A percentile compares a stretch with the other conserved stretches of the same genome.
These are phyloP conservation scores for Tiliqua scincoides DNA, from an alignment of 2,113 vertebrate species.

Conservation along the genomic window DNA sequence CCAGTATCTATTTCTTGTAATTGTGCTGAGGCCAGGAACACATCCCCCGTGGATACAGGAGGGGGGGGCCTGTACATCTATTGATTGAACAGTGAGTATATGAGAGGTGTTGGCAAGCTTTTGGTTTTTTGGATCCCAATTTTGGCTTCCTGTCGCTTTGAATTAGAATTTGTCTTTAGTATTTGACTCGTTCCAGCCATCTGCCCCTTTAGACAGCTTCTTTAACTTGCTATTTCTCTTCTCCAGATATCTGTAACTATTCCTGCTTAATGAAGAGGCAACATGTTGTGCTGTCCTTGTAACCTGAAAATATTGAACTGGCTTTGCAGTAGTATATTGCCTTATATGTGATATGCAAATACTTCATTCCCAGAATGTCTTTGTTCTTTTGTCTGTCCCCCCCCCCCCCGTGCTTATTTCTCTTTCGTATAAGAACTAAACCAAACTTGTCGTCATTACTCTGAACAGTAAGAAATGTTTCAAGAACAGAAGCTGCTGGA, in stretches of 20 bases:
- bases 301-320: neutral
- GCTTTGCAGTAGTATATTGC: fast-evolving
- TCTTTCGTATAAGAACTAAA: conserved; percentile 20
- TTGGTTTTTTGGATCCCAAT: neutral
- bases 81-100: conserved; percentile 39
- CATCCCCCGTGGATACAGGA: no score
- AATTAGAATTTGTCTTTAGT: neutral
- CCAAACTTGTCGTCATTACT: conserved; percentile 11
- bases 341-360: fast-evolving
- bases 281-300: neutral
- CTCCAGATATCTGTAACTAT: fast-evolving
- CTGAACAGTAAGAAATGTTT: conserved; percentile 26
- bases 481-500: conserved; percentile 3
- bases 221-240: neutral
- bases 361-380: neutral
- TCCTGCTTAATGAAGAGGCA: neutral
- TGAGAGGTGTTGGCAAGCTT: neutral
- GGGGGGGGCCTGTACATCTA: no score
- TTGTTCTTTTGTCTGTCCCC: neutral
- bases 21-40: no score
- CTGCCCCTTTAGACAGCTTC: neutral
- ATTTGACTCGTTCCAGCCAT: conserved; percentile 22
- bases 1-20: no score
- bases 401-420: neutral
- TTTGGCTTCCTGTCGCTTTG: conserved; percentile 30